Percentiles rank a stretch among this genome's conserved stretches.
These are phyloP conservation scores for Cepaea hortensis DNA, from an alignment of 2,888 invertebrate genomes.

Conservation along the genomic window DNA sequence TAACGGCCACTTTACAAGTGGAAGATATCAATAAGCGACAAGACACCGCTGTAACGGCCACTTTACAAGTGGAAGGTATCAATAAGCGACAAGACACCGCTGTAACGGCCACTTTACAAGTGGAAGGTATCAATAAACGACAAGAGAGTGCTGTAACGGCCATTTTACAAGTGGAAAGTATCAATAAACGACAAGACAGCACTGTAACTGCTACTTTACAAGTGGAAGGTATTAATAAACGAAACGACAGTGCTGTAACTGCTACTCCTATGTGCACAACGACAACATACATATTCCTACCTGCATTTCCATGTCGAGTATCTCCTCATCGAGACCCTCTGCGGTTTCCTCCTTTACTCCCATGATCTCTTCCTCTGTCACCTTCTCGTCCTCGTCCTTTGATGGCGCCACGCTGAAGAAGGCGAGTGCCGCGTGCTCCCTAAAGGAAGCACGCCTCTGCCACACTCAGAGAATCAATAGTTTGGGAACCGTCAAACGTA, in stretches of 20 bases:
- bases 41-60: background rate
- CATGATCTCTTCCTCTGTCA: slow-evolving; percentile 12
- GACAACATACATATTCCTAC: slow-evolving; percentile 15
- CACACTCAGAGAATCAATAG: too few relatives aligned
- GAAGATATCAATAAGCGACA: background rate
- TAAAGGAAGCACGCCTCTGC: background rate
- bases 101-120: too few relatives aligned
- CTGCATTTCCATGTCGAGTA: slow-evolving; percentile 32
- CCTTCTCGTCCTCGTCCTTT: slow-evolving; percentile 30
- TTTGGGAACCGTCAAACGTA: too few relatives aligned
- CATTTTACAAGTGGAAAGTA: too few relatives aligned
- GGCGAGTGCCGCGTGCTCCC: background rate
- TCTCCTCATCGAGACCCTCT: slow-evolving; percentile 26
- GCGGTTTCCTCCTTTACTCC: slow-evolving; percentile 39
- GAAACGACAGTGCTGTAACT: background rate
- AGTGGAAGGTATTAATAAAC: background rate
- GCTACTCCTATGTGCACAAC: background rate
- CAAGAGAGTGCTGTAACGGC: too few relatives aligned
- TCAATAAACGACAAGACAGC: too few relatives aligned
- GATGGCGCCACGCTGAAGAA: slow-evolving; percentile 35
- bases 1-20: too few relatives aligned
- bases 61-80: too few relatives aligned
- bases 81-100: too few relatives aligned
- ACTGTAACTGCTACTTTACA: too few relatives aligned
- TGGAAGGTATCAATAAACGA: too few relatives aligned